Conservation (phyloP, 2,888 invertebrate genomes). For the Adelognathus sp. region DNA sequence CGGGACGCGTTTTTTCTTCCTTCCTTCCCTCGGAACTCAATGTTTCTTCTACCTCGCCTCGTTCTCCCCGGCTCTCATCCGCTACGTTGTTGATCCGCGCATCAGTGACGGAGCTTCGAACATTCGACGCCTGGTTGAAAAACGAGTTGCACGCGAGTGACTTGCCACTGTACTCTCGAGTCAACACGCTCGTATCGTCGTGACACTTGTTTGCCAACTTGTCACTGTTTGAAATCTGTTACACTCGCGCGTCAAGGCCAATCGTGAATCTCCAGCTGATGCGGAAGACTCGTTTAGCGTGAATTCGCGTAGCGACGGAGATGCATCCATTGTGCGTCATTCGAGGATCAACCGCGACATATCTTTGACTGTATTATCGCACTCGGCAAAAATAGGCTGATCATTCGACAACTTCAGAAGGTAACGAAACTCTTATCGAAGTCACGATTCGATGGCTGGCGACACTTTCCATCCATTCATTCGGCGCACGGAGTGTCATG, state of each 20-base stretch:
- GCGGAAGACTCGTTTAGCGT: constrained; percentile 21
- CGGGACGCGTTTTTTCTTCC: constrained; percentile 4
- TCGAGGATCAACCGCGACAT: neutral
- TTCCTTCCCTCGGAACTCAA: neutral
- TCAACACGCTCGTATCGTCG: neutral
- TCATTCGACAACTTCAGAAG: no score
- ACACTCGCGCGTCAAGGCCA: constrained; percentile 41
- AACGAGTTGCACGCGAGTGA: neutral
- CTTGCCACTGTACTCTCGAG: neutral
- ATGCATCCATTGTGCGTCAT: constrained; percentile 20
- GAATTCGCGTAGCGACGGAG: constrained; percentile 27
- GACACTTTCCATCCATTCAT: no score
- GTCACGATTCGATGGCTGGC: no score
- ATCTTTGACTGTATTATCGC: neutral
- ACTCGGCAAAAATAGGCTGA: no score
- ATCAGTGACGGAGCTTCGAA: neutral
- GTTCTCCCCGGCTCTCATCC: neutral
- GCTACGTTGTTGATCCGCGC: constrained; percentile 6
- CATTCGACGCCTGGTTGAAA: constrained; percentile 17
- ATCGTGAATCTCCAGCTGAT: constrained; percentile 35
- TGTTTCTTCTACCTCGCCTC: neutral
- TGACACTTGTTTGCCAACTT: constrained; percentile 23
- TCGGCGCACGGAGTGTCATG: no score
- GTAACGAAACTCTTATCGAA: no score
- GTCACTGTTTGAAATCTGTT: neutral